Percentiles rank a stretch among this genome's conserved stretches.
Conservation (phyloP, 2,888 invertebrate species). For the Agrotis ipsilon region DNA sequence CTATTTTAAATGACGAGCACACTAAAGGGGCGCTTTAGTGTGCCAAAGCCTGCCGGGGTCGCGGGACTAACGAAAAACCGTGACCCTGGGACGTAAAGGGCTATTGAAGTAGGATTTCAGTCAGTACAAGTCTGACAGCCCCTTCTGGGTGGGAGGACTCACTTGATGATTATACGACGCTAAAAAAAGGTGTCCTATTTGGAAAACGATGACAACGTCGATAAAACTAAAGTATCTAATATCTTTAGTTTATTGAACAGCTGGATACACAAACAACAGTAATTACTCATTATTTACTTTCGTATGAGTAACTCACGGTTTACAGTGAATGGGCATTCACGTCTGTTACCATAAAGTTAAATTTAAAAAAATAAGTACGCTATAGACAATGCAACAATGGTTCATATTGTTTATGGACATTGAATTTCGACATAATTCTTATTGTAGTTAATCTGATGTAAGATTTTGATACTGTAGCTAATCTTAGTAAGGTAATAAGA, state of each 20-base stretch:
- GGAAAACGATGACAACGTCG: not conserved
- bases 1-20: too few relatives aligned
- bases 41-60: too few relatives aligned
- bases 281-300: slow-evolving; percentile 22
- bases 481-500: too few relatives aligned
- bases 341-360: slow-evolving; percentile 42
- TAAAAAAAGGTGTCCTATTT: not conserved
- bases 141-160: too few relatives aligned
- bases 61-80: too few relatives aligned
- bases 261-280: slow-evolving; percentile 32
- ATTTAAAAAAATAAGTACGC: slow-evolving; percentile 54
- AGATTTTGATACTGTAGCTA: slow-evolving; percentile 1
- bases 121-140: too few relatives aligned
- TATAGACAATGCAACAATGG: slow-evolving; percentile 63
- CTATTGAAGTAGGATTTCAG: too few relatives aligned
- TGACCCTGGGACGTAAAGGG: too few relatives aligned
- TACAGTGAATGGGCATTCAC: slow-evolving; percentile 52
- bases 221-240: slow-evolving; percentile 9
- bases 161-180: too few relatives aligned
- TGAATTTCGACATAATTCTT: slow-evolving; percentile 48
- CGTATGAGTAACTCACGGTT: slow-evolving; percentile 20
- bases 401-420: slow-evolving; percentile 59
- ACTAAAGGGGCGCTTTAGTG: too few relatives aligned
- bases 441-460: slow-evolving; percentile 25
- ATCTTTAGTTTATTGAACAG: slow-evolving; percentile 3